Conservation (phyloP, 2,888 invertebrate species). For the Eremobia ochroleuca region DNA sequence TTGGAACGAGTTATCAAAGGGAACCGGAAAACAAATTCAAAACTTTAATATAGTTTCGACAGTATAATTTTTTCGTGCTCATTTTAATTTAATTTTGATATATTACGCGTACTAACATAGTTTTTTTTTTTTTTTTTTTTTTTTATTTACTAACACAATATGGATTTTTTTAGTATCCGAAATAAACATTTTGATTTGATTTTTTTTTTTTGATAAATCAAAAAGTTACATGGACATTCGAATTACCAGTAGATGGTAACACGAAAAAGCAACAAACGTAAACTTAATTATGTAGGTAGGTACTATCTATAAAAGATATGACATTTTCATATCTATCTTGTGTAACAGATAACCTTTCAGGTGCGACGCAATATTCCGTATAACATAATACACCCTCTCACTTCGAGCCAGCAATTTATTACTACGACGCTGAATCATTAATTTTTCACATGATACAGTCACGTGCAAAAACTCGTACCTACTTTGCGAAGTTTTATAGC, state of each 20-base stretch:
- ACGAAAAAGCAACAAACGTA: neutral
- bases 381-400: constrained; percentile 37
- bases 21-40: neutral
- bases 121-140: no score
- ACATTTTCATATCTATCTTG: constrained; percentile 28
- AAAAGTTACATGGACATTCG: neutral
- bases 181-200: no score
- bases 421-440: constrained; percentile 47
- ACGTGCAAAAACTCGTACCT: neutral
- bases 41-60: neutral
- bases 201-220: no score
- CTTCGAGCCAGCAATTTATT: constrained; percentile 46
- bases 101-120: no score
- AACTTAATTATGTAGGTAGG: neutral
- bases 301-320: constrained; percentile 17
- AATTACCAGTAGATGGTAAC: neutral
- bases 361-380: constrained; percentile 38
- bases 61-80: no score
- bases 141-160: no score
- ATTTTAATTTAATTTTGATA: no score
- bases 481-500: neutral
- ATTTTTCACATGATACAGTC: constrained; percentile 39
- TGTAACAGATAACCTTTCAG: constrained; percentile 48
- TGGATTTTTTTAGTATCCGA: no score
- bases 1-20: no score